Evolutionary conservation across 1,140 invertebrate species (phyloP).

Genomic region (Dufourea novaeangliae): DNA sequence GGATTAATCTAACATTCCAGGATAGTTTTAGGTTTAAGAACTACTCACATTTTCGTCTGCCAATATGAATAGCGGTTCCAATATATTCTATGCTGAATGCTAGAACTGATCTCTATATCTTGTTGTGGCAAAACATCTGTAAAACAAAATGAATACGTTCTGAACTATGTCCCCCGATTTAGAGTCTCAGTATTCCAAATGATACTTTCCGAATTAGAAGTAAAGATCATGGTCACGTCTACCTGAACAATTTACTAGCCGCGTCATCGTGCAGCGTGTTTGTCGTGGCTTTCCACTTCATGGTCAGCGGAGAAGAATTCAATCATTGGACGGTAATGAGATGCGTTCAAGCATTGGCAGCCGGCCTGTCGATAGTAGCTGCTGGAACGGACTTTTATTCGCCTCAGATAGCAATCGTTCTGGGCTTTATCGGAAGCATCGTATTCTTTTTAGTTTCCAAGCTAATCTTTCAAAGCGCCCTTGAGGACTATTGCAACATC

Average conservation of each 20-base stretch:
- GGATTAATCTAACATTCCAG: too few species aligned
- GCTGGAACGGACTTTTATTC: slow-evolving; percentile 63
- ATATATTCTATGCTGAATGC: too few species aligned
- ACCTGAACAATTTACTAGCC: slow-evolving; percentile 68
- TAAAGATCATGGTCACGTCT: neutral
- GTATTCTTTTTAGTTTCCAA: slow-evolving; percentile 60
- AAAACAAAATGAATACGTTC: too few species aligned
- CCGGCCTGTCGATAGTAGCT: slow-evolving; percentile 62
- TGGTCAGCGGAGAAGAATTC: slow-evolving; percentile 53
- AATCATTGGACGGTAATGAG: slow-evolving; percentile 70
- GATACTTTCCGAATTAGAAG: neutral
- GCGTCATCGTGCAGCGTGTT: slow-evolving; percentile 60
- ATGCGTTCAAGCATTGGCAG: slow-evolving; percentile 65
- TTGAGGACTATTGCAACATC: slow-evolving; percentile 72
- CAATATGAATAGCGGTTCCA: too few species aligned
- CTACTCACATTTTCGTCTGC: too few species aligned
- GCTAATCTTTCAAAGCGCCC: slow-evolving; percentile 59
- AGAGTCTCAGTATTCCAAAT: slow-evolving; percentile 43
- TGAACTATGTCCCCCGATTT: neutral
- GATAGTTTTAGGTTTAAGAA: too few species aligned
- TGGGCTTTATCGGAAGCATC: slow-evolving; percentile 58
- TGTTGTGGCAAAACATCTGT: too few species aligned
- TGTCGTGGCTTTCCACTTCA: slow-evolving; percentile 60
- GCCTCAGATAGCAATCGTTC: slow-evolving; percentile 45
- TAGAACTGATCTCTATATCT: too few species aligned